phyloP scores from a whole-genome alignment of 2,888 invertebrate genomes.

The Dasypogon diadema region DNA sequence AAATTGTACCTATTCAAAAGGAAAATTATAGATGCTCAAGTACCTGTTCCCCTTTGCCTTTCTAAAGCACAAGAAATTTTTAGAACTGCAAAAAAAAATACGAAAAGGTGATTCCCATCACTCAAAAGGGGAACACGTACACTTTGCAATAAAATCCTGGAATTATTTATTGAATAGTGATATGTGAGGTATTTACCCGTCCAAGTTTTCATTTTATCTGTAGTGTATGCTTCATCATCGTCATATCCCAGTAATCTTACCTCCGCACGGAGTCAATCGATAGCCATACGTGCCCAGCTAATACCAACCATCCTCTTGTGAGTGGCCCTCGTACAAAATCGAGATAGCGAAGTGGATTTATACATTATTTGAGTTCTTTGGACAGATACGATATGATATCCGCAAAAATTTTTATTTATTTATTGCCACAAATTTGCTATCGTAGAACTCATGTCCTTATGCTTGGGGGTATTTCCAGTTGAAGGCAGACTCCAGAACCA shows the following conservation, averaged over 20 bases:
- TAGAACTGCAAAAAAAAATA: constrained; percentile 21
- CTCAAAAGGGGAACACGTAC: constrained; percentile 13
- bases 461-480: constrained; percentile 19
- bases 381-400: constrained; percentile 56
- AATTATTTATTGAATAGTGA: constrained; percentile 55
- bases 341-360: constrained; percentile 50
- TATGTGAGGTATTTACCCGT: constrained; percentile 54
- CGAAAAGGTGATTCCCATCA: constrained; percentile 38
- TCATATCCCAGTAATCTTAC: constrained; percentile 45
- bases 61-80: too few relatives aligned
- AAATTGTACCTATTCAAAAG: too few relatives aligned
- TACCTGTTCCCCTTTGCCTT: too few relatives aligned
- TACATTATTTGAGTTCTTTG: constrained; percentile 55
- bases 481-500: background rate
- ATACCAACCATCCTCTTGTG: constrained; percentile 3
- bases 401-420: constrained; percentile 56
- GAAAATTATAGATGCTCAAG: too few relatives aligned
- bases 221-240: constrained; percentile 49
- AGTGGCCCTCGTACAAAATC: constrained; percentile 15
- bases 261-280: constrained; percentile 19
- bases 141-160: constrained; percentile 55
- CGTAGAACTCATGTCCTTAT: constrained; percentile 16
- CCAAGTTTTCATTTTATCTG: constrained; percentile 22
- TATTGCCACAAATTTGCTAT: constrained; percentile 56
- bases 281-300: constrained; percentile 40